Conservation (phyloP, 1,140 invertebrate species). For the Mylabris phalerata region DNA sequence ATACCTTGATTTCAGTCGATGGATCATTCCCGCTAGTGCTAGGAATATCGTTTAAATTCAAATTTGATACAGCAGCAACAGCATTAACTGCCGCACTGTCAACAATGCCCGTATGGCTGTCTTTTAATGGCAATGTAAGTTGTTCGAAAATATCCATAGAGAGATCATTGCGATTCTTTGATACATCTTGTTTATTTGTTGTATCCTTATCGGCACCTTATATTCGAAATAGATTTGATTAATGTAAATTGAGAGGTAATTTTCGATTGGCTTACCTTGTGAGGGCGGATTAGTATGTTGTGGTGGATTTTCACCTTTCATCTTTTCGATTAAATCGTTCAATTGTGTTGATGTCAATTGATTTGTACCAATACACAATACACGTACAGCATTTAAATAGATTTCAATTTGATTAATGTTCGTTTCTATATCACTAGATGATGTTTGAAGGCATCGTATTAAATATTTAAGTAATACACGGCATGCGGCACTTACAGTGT, state of each 20-base stretch:
- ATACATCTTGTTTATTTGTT: slow-evolving; percentile 48
- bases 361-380: slow-evolving; percentile 53
- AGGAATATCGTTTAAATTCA: slow-evolving; percentile 32
- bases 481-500: slow-evolving; percentile 39
- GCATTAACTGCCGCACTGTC: slow-evolving; percentile 38
- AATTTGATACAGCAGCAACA: slow-evolving; percentile 10
- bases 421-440: slow-evolving; percentile 29
- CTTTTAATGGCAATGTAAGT: slow-evolving; percentile 55
- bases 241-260: neutral
- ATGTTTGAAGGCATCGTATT: slow-evolving; percentile 33
- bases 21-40: slow-evolving; percentile 34
- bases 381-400: slow-evolving; percentile 52
- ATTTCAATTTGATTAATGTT: slow-evolving; percentile 35
- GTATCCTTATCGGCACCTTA: slow-evolving; percentile 47
- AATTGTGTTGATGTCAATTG: slow-evolving; percentile 52
- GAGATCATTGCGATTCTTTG: slow-evolving; percentile 54
- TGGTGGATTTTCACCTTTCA: slow-evolving; percentile 63
- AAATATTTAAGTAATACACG: slow-evolving; percentile 38
- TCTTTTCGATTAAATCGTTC: slow-evolving; percentile 53
- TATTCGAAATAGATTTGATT: neutral
- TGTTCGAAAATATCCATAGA: slow-evolving; percentile 60
- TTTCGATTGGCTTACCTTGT: slow-evolving; percentile 38
- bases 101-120: slow-evolving; percentile 38
- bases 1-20: slow-evolving; percentile 37
- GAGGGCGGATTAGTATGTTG: slow-evolving; percentile 48